Percentiles rank a stretch among this genome's conserved stretches.
phyloP scores from a whole-genome alignment of 1,140 invertebrate species.

The Tetraneura akinire region DNA sequence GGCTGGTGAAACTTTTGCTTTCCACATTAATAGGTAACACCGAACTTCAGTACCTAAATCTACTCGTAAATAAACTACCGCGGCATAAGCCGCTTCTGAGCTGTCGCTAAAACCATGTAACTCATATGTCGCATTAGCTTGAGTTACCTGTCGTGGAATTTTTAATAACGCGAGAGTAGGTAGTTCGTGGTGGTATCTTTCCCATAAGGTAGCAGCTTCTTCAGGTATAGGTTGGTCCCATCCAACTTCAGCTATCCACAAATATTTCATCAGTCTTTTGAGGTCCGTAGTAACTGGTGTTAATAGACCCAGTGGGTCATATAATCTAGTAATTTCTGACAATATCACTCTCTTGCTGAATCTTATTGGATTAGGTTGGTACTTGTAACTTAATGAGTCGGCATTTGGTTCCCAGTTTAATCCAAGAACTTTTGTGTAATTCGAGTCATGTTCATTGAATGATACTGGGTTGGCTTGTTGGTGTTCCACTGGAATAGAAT shows the following conservation, averaged over 20 bases:
- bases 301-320: slow-evolving; percentile 53
- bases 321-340: slow-evolving; percentile 53
- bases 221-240: slow-evolving; percentile 58
- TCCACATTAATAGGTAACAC: slow-evolving; percentile 25
- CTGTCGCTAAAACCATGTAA: slow-evolving; percentile 33
- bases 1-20: slow-evolving; percentile 52
- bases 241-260: slow-evolving; percentile 51
- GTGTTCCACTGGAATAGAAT: background rate
- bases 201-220: slow-evolving; percentile 53
- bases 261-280: slow-evolving; percentile 53
- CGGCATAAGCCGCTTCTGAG: slow-evolving; percentile 15
- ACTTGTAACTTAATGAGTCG: slow-evolving; percentile 21
- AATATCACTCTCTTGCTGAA: slow-evolving; percentile 53
- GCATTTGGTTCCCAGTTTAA: slow-evolving; percentile 32
- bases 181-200: slow-evolving; percentile 53
- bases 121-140: background rate
- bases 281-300: slow-evolving; percentile 49
- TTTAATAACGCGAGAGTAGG: slow-evolving; percentile 36
- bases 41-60: background rate
- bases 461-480: background rate
- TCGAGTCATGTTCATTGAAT: background rate
- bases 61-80: slow-evolving; percentile 13
- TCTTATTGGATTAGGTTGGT: background rate
- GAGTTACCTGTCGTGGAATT: slow-evolving; percentile 53
- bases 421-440: slow-evolving; percentile 28